Base-by-base conservation (phyloP, 2,113 vertebrate species). In the Salvator merianae region DNA sequence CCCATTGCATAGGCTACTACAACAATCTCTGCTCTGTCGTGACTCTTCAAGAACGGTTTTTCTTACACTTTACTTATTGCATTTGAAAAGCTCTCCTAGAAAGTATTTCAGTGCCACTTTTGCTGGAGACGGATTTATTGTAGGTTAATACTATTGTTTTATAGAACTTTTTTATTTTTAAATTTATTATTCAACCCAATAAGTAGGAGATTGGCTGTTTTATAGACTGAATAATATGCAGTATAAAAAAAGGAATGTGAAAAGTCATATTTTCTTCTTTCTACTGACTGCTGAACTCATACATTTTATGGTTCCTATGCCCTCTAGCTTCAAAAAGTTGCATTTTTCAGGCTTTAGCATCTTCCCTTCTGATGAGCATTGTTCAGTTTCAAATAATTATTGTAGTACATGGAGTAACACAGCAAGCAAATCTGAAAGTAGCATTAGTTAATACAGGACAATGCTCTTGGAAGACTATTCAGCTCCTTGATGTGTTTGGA, bases 281-380 rank as follows among this genome's bases (percentile, higher is more conserved):
- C 36, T 78, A 86, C 62, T 0, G 73, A 90, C 77, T 74, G 68
- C 24, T 16, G 40, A 1, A 70, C 4, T 3, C 7, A 63, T 36
- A 47, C 89, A 91, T 93, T 86, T 80, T 84, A 47, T 85, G 81
- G 77, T 87, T 93, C 83, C 86, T 90, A 65, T 87, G 93, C 93
- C 93, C 93, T 93, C 93, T 93, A 95, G 93, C 93, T 93, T 92
- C 85, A 86, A 76, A 34, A 90, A 83, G 82, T 47, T 88, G 92
- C 14, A 93, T 91, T 90, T 90, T 83, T 79, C 69, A 79, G 14
- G 72, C 18, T 34, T 79, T 73, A 62, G 22, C 68, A 59, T 30
- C 40, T 68, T 30, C 8, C 72, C 40, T 69, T 8, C 2, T 34
- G 28, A 12, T 80, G 22, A 69, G 14, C 28, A 55, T 38, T 53